These are phyloP conservation scores for Callinectes sapidus DNA, from an alignment of 2,888 invertebrate genomes.

Conservation along the genomic window DNA sequence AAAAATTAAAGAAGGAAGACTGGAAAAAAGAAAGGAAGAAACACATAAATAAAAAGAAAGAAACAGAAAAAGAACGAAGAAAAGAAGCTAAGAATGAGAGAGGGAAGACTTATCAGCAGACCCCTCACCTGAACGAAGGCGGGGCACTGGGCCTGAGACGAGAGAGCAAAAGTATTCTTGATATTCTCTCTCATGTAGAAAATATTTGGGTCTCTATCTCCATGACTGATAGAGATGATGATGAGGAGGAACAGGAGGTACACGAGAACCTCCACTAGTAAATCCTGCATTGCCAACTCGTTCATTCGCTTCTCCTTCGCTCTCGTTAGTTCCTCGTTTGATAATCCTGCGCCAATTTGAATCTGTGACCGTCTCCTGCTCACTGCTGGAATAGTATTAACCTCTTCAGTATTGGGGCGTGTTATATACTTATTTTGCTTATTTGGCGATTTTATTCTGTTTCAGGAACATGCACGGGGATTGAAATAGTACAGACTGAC, in stretches of 20 bases:
- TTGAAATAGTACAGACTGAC: too few species aligned
- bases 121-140: slow-evolving; percentile 48
- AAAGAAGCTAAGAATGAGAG: background rate
- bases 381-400: background rate
- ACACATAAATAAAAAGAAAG: background rate
- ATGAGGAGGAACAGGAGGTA: slow-evolving; percentile 67
- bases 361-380: slow-evolving; percentile 11
- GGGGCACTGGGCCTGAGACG: background rate
- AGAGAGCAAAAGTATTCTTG: slow-evolving; percentile 73
- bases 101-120: background rate
- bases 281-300: slow-evolving; percentile 68
- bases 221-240: slow-evolving; percentile 60
- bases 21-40: background rate
- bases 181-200: slow-evolving; percentile 59
- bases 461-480: too few species aligned
- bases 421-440: background rate
- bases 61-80: background rate
- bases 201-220: slow-evolving; percentile 51
- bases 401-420: too few species aligned
- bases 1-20: background rate
- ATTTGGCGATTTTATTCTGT: too few species aligned
- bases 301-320: slow-evolving; percentile 53
- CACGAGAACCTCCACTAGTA: slow-evolving; percentile 60
- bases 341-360: slow-evolving; percentile 55
- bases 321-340: slow-evolving; percentile 55